Base-by-base conservation (phyloP, 2,888 invertebrate genomes). In the Lasioglossum figueresi region DNA sequence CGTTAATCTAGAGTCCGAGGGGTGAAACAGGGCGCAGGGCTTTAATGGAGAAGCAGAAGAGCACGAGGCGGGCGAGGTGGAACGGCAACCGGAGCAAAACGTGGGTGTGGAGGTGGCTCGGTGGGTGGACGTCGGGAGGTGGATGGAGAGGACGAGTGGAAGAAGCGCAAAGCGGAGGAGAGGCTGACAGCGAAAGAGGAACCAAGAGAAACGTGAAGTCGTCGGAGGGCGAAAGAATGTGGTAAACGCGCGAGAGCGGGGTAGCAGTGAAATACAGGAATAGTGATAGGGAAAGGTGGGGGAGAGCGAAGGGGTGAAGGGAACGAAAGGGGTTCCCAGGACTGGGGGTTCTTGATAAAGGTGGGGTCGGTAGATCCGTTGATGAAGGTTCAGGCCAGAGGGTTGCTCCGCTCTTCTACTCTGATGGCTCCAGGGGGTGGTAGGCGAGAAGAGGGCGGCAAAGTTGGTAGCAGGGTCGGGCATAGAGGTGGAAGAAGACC, bases 361-460 rank as follows among this genome's bases (percentile, higher is more conserved):
- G 91, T 88, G 89, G 91, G 91, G 91, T 94, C 91, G 92, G 90
- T 92, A 92, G 94, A 95, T 93, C 94, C 94, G 94, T 94, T 95
- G 95, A 95, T 95, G 94, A 95, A 95, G 95, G 95, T 94, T 95
- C 94, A 94, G 93, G 92, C 93, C 92, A 93, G 94, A 93, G 95
- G 94, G 94, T 94, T 93, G 93, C 94, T 93, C 89, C 91, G 93
- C 93, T 94, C 94, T 94, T 94, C 94, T 94, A 93, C 93, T 92
- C 93, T 92, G 94, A 94, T 94, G 94, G 94, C 92, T 94, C 91
- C 89, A 85, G 91, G 92, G 92, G 87, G 88, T 84, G 90, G 92
- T 86, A 89, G 89, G 89, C 81, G 89, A 87, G 76, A 78, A 72
- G 84, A 90, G 90, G 90, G 86, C 76, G 88, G 90, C 83, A 80